Percentiles rank a stretch among this genome's conserved stretches.
These are phyloP conservation scores for Danionella cerebrum DNA, from an alignment of 2,113 vertebrate species.

Conservation along the genomic window DNA sequence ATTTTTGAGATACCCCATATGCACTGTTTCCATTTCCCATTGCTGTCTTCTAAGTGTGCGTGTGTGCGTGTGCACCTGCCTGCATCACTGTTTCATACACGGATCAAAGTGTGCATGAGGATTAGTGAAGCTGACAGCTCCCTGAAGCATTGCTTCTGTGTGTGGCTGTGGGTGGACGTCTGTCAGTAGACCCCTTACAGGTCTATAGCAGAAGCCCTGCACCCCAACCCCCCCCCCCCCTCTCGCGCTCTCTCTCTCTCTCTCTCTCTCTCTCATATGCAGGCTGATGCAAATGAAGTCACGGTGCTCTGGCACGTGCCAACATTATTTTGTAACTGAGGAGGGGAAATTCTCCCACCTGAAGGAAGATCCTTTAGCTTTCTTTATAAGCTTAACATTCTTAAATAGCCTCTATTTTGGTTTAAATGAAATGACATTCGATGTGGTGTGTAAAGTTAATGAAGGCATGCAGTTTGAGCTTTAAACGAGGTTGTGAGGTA, in stretches of 20 bases:
- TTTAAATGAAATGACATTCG: too few species aligned
- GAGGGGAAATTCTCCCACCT: too few species aligned
- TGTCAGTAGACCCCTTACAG: conserved; percentile 19
- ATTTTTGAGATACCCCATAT: conserved; percentile 19
- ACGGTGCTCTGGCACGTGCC: conserved; percentile 53
- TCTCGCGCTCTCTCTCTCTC: background rate
- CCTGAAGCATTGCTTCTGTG: background rate
- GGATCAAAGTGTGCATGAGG: background rate
- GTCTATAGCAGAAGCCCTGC: background rate
- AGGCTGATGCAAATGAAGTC: conserved; percentile 43
- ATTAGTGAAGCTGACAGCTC: background rate
- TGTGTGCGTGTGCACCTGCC: background rate
- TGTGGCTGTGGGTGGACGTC: conserved; percentile 2
- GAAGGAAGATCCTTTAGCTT: too few species aligned
- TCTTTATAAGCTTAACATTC: too few species aligned
- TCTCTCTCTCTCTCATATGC: background rate
- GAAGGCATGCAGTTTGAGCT: too few species aligned
- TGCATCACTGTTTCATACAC: background rate
- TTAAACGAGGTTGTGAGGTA: too few species aligned
- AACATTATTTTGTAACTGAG: too few species aligned
- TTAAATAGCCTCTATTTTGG: too few species aligned
- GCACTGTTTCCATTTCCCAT: conserved; percentile 28
- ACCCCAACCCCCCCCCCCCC: background rate
- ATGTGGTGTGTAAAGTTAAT: too few species aligned
- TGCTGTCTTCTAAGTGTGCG: background rate